Evolutionary conservation across 2,113 vertebrate genomes (phyloP).

Genomic region (Herpailurus yagouaroundi): DNA sequence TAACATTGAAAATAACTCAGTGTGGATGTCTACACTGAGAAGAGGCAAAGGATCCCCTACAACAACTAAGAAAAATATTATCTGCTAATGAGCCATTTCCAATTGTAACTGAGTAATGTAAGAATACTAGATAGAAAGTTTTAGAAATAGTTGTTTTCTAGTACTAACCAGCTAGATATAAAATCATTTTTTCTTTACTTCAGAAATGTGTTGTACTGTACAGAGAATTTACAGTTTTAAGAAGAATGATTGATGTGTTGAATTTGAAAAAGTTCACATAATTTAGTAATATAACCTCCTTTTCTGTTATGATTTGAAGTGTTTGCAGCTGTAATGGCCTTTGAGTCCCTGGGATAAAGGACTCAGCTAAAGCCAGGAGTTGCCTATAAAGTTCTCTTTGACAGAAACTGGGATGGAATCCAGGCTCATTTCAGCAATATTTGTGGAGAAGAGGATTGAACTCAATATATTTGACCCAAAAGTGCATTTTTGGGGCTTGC

Average conservation of each 20-base stretch:
- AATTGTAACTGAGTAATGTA: not conserved
- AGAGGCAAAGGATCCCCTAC: not conserved
- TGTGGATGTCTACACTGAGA: not conserved
- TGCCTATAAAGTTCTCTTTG: constrained; percentile 78
- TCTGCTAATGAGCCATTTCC: constrained; percentile 34
- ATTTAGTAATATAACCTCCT: constrained; percentile 64
- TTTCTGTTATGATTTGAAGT: constrained; percentile 71
- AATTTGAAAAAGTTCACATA: constrained; percentile 64
- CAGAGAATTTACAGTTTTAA: constrained; percentile 65
- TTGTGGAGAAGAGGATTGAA: constrained; percentile 80
- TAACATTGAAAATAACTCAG: not conserved
- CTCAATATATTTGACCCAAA: constrained; percentile 82
- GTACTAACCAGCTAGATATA: constrained; percentile 5
- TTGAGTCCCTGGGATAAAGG: constrained; percentile 66
- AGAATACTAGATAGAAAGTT: not conserved
- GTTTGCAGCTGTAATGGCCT: constrained; percentile 68
- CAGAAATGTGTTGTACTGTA: constrained; percentile 53
- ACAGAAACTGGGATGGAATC: constrained; percentile 81
- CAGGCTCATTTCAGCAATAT: constrained; percentile 82
- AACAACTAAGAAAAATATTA: constrained; percentile 24
- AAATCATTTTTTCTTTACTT: constrained; percentile 55
- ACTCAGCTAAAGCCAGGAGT: constrained; percentile 75
- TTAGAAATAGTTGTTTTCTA: constrained; percentile 15
- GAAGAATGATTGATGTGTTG: constrained; percentile 47
- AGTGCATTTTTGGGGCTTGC: constrained; percentile 78